These are phyloP conservation scores for Apoda limacodes DNA, from an alignment of 2,888 invertebrate genomes.

Conservation along the genomic window DNA sequence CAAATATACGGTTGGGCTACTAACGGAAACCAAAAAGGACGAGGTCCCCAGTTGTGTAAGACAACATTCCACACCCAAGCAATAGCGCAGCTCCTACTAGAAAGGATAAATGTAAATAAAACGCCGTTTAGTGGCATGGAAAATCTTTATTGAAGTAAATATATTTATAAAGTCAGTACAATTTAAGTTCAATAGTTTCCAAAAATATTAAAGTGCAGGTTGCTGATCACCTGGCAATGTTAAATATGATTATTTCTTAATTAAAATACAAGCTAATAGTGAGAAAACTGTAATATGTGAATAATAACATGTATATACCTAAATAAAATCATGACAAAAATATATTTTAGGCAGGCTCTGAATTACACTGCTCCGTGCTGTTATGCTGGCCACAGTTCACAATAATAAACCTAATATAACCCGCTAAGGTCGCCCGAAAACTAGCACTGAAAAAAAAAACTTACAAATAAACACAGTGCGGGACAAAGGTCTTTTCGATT, in stretches of 20 bases:
- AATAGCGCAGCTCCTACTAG: too few species aligned
- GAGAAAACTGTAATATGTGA: slow-evolving; percentile 71
- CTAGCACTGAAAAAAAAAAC: slow-evolving; percentile 38
- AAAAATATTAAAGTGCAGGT: slow-evolving; percentile 73
- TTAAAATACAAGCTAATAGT: slow-evolving; percentile 73
- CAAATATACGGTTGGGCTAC: too few species aligned
- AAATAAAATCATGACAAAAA: slow-evolving; percentile 72
- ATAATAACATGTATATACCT: slow-evolving; percentile 70
- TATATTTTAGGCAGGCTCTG: slow-evolving; percentile 70
- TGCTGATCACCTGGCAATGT: slow-evolving; percentile 71
- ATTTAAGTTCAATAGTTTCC: slow-evolving; percentile 73
- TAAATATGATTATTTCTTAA: slow-evolving; percentile 73
- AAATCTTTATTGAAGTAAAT: slow-evolving; percentile 73
- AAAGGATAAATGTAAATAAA: too few species aligned
- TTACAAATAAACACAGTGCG: slow-evolving; percentile 35
- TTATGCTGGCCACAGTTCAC: slow-evolving; percentile 66
- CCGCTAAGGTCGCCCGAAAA: slow-evolving; percentile 55
- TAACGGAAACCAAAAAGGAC: too few species aligned
- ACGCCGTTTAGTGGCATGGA: slow-evolving; percentile 62
- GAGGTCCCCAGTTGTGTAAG: too few species aligned
- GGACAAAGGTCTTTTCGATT: slow-evolving; percentile 34
- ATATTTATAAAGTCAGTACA: slow-evolving; percentile 73
- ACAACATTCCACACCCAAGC: too few species aligned
- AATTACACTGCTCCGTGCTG: slow-evolving; percentile 64
- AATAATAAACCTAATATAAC: slow-evolving; percentile 57